Conservation (phyloP, 2,888 invertebrate genomes). For the Litoditis marina region DNA sequence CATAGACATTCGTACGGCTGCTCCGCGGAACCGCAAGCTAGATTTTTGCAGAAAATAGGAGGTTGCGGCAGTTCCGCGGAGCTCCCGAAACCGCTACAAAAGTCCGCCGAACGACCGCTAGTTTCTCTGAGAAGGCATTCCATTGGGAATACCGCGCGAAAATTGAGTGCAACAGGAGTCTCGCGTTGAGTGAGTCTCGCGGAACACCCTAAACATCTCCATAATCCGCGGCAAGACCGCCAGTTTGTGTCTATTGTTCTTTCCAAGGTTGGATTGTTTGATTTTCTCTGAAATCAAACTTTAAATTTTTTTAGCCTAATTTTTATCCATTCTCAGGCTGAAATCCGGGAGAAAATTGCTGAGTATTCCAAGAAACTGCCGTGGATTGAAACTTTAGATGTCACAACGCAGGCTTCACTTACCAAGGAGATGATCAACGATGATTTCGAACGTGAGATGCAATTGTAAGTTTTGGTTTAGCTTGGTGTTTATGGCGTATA, state of each 20-base stretch:
- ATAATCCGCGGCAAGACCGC: not conserved
- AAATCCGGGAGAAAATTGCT: constrained; percentile 42
- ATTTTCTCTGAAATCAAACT: constrained; percentile 3
- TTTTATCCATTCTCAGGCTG: constrained; percentile 27
- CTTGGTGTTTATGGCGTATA: not conserved
- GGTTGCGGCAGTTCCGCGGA: too few relatives aligned
- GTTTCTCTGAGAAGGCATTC: too few relatives aligned
- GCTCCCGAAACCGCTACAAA: too few relatives aligned
- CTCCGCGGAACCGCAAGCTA: too few relatives aligned
- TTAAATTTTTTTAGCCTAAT: not conserved
- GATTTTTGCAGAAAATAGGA: too few relatives aligned
- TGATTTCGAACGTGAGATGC: constrained; percentile 57
- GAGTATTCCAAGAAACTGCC: constrained; percentile 43
- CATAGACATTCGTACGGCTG: not conserved
- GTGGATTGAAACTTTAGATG: constrained; percentile 56
- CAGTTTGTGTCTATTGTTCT: too few relatives aligned
- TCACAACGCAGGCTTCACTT: constrained; percentile 39
- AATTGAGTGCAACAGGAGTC: too few relatives aligned
- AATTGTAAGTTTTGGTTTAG: constrained; percentile 46
- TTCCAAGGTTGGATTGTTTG: too few relatives aligned
- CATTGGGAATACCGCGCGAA: too few relatives aligned
- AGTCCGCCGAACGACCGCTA: too few relatives aligned
- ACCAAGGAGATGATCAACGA: constrained; percentile 46
- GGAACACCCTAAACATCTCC: too few relatives aligned
- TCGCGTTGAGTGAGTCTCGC: too few relatives aligned